Evolutionary conservation across 30 jellyfish, hydroid and myxozoan genomes (phyloP).

Genomic region (Clytia hemisphaerica): DNA sequence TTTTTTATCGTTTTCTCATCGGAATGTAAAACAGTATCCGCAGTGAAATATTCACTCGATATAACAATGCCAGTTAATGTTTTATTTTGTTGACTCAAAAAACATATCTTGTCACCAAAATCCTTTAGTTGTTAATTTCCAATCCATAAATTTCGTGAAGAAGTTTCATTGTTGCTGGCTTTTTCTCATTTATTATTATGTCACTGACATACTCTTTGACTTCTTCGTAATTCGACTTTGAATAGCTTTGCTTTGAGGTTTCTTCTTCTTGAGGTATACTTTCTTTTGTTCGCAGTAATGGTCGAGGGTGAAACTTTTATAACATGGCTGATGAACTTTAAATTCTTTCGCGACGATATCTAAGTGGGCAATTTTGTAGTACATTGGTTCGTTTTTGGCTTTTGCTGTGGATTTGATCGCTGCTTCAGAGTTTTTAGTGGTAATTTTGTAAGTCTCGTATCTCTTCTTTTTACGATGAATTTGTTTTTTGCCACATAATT

Average conservation of each 20-base stretch:
- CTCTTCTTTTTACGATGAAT: neutral
- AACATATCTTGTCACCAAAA: neutral
- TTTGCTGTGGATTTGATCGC: neutral
- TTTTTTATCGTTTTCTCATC: neutral
- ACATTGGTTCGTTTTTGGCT: neutral
- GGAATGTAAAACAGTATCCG: neutral
- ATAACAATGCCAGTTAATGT: neutral
- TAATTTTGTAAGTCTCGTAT: neutral
- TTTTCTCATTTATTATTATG: neutral
- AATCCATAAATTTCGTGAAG: neutral
- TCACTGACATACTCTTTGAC: neutral
- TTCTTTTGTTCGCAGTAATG: neutral
- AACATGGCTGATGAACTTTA: neutral
- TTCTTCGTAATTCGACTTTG: neutral
- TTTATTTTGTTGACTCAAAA: neutral
- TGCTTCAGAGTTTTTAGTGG: neutral
- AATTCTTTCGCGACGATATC: conserved; percentile 1
- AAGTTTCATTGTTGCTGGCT: neutral
- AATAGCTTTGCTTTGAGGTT: neutral
- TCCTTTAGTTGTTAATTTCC: neutral
- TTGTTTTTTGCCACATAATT: neutral
- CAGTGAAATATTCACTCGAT: neutral
- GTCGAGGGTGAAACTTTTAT: neutral
- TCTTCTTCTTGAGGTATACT: neutral
- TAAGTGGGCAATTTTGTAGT: neutral